Evolutionary conservation across 1,140 invertebrate genomes (phyloP).

Genomic region (Hyles vespertilio): DNA sequence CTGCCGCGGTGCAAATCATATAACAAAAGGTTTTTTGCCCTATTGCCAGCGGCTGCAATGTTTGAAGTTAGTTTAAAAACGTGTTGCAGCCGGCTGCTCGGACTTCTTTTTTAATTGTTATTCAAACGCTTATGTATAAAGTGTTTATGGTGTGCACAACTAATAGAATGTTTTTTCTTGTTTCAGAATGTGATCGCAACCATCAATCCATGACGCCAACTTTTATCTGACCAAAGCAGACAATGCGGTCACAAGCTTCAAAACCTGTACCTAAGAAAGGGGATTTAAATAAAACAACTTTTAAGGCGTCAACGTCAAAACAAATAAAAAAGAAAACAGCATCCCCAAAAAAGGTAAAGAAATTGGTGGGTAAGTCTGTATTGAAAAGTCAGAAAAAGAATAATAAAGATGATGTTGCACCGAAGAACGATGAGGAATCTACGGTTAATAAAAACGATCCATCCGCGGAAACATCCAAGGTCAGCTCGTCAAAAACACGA

Average conservation of each 20-base stretch:
- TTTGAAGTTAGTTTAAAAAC: constrained; percentile 15
- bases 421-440: constrained; percentile 37
- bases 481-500: constrained; percentile 38
- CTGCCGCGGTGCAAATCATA: constrained; percentile 25
- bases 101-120: no score
- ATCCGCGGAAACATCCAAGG: constrained; percentile 33
- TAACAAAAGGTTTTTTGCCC: constrained; percentile 23
- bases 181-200: constrained; percentile 63
- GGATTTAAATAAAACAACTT: constrained; percentile 51
- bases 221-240: constrained; percentile 50
- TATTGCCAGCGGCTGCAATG: constrained; percentile 11
- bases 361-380: constrained; percentile 40
- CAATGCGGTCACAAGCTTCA: constrained; percentile 69
- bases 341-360: constrained; percentile 49
- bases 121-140: neutral
- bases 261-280: constrained; percentile 65
- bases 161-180: constrained; percentile 33
- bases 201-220: constrained; percentile 51
- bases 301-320: constrained; percentile 47
- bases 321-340: constrained; percentile 48
- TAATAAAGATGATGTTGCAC: constrained; percentile 36
- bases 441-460: constrained; percentile 38
- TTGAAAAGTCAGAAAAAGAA: constrained; percentile 47
- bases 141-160: neutral
- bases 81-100: constrained; percentile 15